phyloP scores from a whole-genome alignment of 2,888 invertebrate genomes.

The Tanaodytes sp. region DNA sequence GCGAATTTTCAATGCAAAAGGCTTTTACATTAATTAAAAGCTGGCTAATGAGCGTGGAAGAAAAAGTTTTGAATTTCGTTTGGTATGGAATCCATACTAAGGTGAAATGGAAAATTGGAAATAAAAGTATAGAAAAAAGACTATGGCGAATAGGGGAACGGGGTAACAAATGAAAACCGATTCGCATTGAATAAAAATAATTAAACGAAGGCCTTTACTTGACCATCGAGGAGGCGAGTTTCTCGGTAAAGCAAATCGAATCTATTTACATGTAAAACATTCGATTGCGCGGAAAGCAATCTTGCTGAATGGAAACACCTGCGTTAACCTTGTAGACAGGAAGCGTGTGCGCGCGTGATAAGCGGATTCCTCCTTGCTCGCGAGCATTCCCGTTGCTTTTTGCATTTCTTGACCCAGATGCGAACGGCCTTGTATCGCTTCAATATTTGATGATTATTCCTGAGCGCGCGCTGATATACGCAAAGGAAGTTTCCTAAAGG shows the following conservation, averaged over 20 bases:
- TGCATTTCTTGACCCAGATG: slow-evolving; percentile 50
- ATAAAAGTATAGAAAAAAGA: no score
- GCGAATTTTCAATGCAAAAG: no score
- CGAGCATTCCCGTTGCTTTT: slow-evolving; percentile 28
- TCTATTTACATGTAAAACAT: slow-evolving; percentile 21
- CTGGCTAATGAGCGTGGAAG: no score
- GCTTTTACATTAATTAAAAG: no score
- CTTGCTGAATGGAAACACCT: slow-evolving; percentile 30
- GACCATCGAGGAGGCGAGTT: no score
- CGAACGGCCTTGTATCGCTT: slow-evolving; percentile 31
- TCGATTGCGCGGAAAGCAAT: slow-evolving; percentile 22
- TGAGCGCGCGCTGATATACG: slow-evolving; percentile 33
- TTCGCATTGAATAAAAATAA: no score
- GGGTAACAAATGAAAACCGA: no score
- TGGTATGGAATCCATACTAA: no score
- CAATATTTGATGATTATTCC: slow-evolving; percentile 48
- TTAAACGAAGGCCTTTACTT: no score
- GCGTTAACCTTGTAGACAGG: slow-evolving; percentile 27
- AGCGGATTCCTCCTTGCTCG: slow-evolving; percentile 33
- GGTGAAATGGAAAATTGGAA: no score
- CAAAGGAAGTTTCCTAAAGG: slow-evolving; percentile 35
- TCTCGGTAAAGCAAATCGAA: background rate
- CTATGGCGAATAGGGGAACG: no score
- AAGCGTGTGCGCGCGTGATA: slow-evolving; percentile 22
- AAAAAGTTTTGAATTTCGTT: no score